Base-by-base conservation (phyloP, 2,888 invertebrate species). In the Leptodirus hochenwartii region DNA sequence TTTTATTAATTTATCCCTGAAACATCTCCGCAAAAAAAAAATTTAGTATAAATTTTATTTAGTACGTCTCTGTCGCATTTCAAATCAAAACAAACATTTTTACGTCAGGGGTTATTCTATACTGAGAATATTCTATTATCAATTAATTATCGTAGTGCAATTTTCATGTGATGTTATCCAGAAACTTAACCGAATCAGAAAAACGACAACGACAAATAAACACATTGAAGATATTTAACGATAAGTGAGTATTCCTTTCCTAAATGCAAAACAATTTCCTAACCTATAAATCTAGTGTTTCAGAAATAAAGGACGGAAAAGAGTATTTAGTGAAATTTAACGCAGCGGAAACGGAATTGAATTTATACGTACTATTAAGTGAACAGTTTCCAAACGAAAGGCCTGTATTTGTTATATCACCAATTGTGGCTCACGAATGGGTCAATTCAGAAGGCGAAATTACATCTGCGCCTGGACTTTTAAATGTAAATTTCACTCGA, bases 191-290 rank as follows among this genome's bases (percentile, higher is more conserved):
- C 9, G 67, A 69, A 34, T 58, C 60, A 30, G 66, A 69, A 40
- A 47, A 61, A 34, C 56, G 75, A 47, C 73, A 69, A 54, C 66
- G 72, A 15, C 81, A 82, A 59, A 80, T 81, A 39, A 76, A 79
- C 47, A 81, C 81, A 4, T 51, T 82, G 39, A 80, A 80, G 59
- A 66, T 81, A 42, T 82, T 81, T 48, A 82, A 82, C 50, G 80
- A 76, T 42, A 71, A 80, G 72, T 73, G 57, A 62, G 64, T 47
- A 25, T n/a, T 25, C 32, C 9, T 22, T 27, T 27, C 27, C 11
- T 13, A 29, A 27, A 30, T 29, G 17, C 6, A 20, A 12, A 15
- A 13, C 17, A 6, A 27, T 27, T 13, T 5, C 5, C 15, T n/a
- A 13, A 14, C 5, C 5, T 13, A n/a, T 25, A 25, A 30, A 47